A percentile compares a stretch with the other conserved stretches of the same genome.
Conservation (phyloP, 2,113 vertebrate genomes). For the Atherinomorus stipes region DNA sequence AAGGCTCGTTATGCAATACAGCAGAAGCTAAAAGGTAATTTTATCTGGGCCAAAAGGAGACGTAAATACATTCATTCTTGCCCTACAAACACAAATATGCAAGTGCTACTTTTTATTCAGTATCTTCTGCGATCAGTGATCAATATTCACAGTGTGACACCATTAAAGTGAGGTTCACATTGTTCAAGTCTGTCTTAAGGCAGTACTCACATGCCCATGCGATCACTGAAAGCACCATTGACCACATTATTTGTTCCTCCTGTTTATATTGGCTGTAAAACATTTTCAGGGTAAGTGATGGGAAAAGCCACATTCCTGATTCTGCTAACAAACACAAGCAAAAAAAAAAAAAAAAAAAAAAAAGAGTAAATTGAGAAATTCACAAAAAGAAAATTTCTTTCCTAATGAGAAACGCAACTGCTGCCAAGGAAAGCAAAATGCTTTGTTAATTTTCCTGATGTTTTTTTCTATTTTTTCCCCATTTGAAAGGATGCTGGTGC, state of each 20-base stretch:
- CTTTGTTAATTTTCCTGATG: no score
- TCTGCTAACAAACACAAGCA: background rate
- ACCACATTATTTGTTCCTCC: background rate
- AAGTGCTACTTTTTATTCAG: slow-evolving; percentile 77
- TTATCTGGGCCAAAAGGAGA: slow-evolving; percentile 52
- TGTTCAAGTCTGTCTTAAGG: slow-evolving; percentile 19
- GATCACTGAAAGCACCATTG: background rate
- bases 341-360: no score
- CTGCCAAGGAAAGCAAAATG: no score
- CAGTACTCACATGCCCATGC: background rate
- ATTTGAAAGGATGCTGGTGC: background rate
- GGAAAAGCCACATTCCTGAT: background rate
- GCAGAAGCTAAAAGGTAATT: slow-evolving; percentile 95
- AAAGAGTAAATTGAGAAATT: no score
- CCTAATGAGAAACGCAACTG: no score
- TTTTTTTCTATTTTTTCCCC: background rate
- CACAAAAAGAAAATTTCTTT: no score
- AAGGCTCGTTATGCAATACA: slow-evolving; percentile 95
- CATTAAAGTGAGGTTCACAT: background rate
- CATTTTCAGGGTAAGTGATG: slow-evolving; percentile 1
- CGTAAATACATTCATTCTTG: slow-evolving; percentile 8
- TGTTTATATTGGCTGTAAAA: background rate
- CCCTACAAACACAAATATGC: slow-evolving; percentile 73
- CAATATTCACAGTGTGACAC: slow-evolving; percentile 1
- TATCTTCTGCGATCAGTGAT: slow-evolving; percentile 16